phyloP scores from a whole-genome alignment of 1,140 invertebrate genomes.

The Babylonia areolata region DNA sequence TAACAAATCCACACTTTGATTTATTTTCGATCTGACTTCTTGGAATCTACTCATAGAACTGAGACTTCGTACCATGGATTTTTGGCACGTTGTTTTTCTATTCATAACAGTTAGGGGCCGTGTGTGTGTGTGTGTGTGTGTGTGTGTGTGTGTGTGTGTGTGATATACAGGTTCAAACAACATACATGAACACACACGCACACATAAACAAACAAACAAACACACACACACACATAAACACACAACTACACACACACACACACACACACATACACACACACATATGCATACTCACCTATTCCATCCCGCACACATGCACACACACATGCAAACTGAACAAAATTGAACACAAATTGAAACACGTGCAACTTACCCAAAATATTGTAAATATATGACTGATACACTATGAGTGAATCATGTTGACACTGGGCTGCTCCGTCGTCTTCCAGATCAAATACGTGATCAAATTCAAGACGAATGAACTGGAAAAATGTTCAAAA shows the following conservation, averaged over 20 bases:
- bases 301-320: conserved; percentile 21
- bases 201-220: neutral
- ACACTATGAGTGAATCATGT: neutral
- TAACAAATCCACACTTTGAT: too few relatives aligned
- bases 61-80: too few relatives aligned
- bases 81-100: too few relatives aligned
- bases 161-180: too few relatives aligned
- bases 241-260: conserved; percentile 24
- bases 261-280: too few relatives aligned
- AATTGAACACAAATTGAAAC: neutral
- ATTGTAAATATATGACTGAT: neutral
- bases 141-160: neutral
- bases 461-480: neutral
- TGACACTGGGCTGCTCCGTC: neutral
- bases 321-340: neutral
- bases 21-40: too few relatives aligned
- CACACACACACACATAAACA: conserved; percentile 11
- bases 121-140: too few relatives aligned
- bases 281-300: too few relatives aligned
- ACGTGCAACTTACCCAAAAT: neutral
- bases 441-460: neutral
- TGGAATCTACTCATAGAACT: too few relatives aligned
- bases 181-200: too few relatives aligned
- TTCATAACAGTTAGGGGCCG: too few relatives aligned
- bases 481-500: neutral